These are phyloP conservation scores for Parazoanthus atlanticus DNA, from an alignment of 92 coral and sea anemone genomes.

Conservation along the genomic window DNA sequence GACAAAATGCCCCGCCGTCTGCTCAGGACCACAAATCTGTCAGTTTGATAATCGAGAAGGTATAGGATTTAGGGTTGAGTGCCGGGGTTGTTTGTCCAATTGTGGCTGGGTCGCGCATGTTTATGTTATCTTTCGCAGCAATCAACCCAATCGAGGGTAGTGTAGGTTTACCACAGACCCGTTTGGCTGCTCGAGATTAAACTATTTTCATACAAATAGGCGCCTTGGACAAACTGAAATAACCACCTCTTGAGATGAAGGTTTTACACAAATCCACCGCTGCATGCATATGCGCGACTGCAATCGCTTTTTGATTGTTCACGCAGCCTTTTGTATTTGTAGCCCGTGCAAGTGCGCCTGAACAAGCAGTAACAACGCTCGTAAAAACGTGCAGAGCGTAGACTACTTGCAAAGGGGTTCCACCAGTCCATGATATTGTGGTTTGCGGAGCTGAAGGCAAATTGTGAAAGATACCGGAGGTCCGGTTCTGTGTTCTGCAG, in stretches of 20 bases:
- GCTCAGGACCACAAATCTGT: constrained; percentile 34
- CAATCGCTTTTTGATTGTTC: constrained; percentile 24
- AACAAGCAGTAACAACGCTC: not conserved
- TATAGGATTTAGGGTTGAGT: constrained; percentile 19
- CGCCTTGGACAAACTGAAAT: constrained; percentile 13
- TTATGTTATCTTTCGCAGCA: constrained; percentile 31
- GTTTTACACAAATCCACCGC: not conserved
- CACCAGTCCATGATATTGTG: constrained; percentile 10
- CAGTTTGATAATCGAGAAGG: constrained; percentile 38
- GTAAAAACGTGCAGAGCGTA: not conserved
- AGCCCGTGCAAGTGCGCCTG: not conserved
- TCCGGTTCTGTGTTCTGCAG: not conserved
- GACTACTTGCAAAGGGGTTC: not conserved
- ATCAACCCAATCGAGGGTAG: constrained; percentile 36
- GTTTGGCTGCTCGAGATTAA: constrained; percentile 55
- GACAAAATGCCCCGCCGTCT: constrained; percentile 51
- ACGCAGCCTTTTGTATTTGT: not conserved
- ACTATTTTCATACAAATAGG: constrained; percentile 30
- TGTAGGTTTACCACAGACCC: constrained; percentile 45
- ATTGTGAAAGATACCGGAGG: not conserved
- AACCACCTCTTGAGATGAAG: not conserved
- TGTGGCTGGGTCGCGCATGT: constrained; percentile 14
- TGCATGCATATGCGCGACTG: not conserved
- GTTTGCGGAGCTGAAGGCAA: not conserved
- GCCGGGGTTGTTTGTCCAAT: constrained; percentile 35